Base-by-base conservation (phyloP, 1,140 invertebrate species). In the Euwallacea fornicatus region DNA sequence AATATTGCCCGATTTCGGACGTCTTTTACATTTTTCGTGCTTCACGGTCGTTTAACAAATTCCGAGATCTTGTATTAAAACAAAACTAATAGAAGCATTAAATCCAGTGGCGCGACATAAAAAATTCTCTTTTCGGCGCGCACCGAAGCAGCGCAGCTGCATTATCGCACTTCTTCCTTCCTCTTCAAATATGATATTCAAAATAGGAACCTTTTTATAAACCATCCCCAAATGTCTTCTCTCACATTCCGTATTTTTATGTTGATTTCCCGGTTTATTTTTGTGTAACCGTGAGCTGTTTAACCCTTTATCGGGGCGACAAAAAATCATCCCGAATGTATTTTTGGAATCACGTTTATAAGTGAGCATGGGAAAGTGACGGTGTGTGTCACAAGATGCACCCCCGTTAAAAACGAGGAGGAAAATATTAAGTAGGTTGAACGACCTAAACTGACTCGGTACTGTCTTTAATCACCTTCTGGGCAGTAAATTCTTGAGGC, bases 1-100 rank as follows among this genome's bases (percentile, higher is more conserved):
- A 67, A 67, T 67, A 60, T 59, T 67, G 66, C 44, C 66, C 43
- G 64, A 58, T 58, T 67, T 67, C 16, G 66, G 66, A 56, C 66
- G 66, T 56, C 66, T 60, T 16, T 33, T 21, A 16, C 42, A 42
- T 7, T 67, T 67, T 67, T 47, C 55, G 16, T 59, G 66, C 33
- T 67, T n/a, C 54, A 67, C 7, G 21, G 42, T 33, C 33, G 41
- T 58, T 58, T 67, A 50, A 33, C 41, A 67, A 58, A 67, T 67
- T 67, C 56, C 42, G 55, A 60, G 66, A 59, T 60, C 42, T 59
- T 33, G 56, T 67, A 67, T 58, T 59, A 67, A 67, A 67, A 11
- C 46, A 50, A 10, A 13, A 11, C 46, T 21, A 65, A 42, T 65
- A 8, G 16, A 59, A 47, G 58, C 7, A n/a, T 58, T 33, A 15